Conservation (phyloP, 64 coral and sea anemone species). For the Cladopsammia gracilis region DNA sequence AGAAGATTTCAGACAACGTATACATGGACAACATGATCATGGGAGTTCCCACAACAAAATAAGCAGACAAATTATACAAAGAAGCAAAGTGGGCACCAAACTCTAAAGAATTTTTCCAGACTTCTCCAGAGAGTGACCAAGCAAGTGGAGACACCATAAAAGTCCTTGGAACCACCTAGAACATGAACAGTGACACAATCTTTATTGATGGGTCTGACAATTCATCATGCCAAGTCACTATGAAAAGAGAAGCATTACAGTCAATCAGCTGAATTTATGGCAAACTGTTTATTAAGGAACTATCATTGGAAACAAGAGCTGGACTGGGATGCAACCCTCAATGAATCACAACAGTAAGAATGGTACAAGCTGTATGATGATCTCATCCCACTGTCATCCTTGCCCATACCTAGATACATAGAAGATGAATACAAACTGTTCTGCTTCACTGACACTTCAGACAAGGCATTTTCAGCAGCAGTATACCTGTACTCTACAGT, state of each 20-base stretch:
- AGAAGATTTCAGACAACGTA: conserved; percentile 49
- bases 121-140: conserved; percentile 23
- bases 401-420: not conserved
- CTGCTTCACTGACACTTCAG: conserved; percentile 57
- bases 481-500: conserved; percentile 17
- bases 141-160: conserved; percentile 29
- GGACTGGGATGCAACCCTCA: conserved; percentile 24
- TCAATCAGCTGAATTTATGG: conserved; percentile 32
- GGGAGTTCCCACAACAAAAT: conserved; percentile 42
- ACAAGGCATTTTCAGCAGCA: conserved; percentile 5
- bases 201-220: conserved; percentile 18
- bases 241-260: conserved; percentile 25
- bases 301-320: conserved; percentile 53
- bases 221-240: not conserved
- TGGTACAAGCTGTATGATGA: not conserved
- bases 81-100: conserved; percentile 65
- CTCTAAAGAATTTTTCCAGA: conserved; percentile 40
- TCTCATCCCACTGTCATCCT: not conserved
- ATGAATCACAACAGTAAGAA: conserved; percentile 17
- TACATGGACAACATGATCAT: conserved; percentile 65
- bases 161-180: conserved; percentile 48
- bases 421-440: conserved; percentile 37
- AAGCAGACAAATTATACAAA: conserved; percentile 56
- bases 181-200: conserved; percentile 18
- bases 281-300: conserved; percentile 42